Evolutionary conservation across 2,888 invertebrate genomes (phyloP), one percentile per base, ranked within the genome.

Genomic region (Penaeus monodon): DNA sequence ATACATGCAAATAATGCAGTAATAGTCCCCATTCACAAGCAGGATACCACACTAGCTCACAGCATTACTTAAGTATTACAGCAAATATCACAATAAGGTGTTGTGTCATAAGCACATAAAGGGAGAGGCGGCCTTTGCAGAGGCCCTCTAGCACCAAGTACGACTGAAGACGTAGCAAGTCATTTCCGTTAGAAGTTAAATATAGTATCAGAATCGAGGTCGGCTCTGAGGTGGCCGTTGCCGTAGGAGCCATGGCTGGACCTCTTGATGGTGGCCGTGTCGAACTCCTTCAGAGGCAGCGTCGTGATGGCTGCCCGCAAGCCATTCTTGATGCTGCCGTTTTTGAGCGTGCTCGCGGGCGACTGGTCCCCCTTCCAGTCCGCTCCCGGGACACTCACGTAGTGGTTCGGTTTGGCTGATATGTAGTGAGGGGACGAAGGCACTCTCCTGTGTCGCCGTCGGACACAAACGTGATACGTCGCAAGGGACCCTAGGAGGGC

Each of bases 341-440:
- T 85, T 84, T 88, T 88, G 14, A 87, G 82, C 20, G 88, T 80
- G 33, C 83, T 70, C 57, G 79, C 85, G 20, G 88, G 88, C 7
- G 88, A 86, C 33, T 88, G 79, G 20, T 82, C 88, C 20, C 79
- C 87, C 73, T 88, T 85, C 87, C 88, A 84, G 49, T 90, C 91
- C n/a, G 89, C 88, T 63, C 90, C 90, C 12, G 90, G 91, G 24
- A 91, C 89, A 68, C 90, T 90, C 7, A 91, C 91, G 86, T 91
- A 91, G 66, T 90, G 90, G 86, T 91, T 91, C 73, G 91, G 91
- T 63, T 90, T 90, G 74, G 90, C 90, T 57, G 96, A 95, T 91
- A 96, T 96, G 92, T 96, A 97, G 92, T 96, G 96, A 0, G 96
- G 96, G 82, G 96, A 96, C 73, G 96, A 95, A 94, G 94, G 86